Conservation (phyloP, 2,797 vertebrate genomes). For the Hoplostethus atlanticus region DNA sequence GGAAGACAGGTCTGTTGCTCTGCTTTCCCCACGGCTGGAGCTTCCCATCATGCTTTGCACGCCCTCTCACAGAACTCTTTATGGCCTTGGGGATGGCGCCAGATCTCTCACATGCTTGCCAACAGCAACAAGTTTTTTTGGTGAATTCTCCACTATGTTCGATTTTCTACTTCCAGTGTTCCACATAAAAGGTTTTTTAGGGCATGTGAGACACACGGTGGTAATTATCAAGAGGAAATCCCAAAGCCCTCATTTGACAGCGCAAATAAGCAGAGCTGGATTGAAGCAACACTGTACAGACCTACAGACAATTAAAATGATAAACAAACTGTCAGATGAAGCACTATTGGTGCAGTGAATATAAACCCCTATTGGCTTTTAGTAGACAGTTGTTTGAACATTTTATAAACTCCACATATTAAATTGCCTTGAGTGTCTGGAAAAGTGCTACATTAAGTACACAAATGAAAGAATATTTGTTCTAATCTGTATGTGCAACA, state of each 20-base stretch:
- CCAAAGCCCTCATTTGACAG: constrained; percentile 56
- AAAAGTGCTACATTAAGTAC: constrained; percentile 43
- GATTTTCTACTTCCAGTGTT: constrained; percentile 55
- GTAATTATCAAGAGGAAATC: constrained; percentile 27
- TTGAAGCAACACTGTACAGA: constrained; percentile 33
- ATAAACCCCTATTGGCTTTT: constrained; percentile 57
- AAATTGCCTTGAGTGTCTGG: constrained; percentile 60
- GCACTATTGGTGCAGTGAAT: constrained; percentile 33
- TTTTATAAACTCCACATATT: constrained; percentile 61
- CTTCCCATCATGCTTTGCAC: constrained; percentile 81
- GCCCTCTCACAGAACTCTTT: constrained; percentile 73
- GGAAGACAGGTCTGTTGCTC: constrained; percentile 65
- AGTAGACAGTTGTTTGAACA: constrained; percentile 58
- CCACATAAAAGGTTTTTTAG: constrained; percentile 50
- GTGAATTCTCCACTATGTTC: constrained; percentile 55
- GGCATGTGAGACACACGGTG: constrained; percentile 26
- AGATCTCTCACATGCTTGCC: constrained; percentile 72
- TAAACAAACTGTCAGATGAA: constrained; percentile 58
- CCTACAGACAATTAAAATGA: constrained; percentile 55
- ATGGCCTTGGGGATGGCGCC: constrained; percentile 71
- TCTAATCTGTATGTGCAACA: constrained; percentile 35
- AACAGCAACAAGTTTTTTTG: constrained; percentile 67
- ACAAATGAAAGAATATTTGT: constrained; percentile 47
- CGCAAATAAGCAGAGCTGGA: constrained; percentile 41
- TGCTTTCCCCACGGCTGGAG: constrained; percentile 55